These are phyloP conservation scores for Caenorhabditis elegans DNA, from an alignment of 1,140 invertebrate genomes.

Conservation along the genomic window DNA sequence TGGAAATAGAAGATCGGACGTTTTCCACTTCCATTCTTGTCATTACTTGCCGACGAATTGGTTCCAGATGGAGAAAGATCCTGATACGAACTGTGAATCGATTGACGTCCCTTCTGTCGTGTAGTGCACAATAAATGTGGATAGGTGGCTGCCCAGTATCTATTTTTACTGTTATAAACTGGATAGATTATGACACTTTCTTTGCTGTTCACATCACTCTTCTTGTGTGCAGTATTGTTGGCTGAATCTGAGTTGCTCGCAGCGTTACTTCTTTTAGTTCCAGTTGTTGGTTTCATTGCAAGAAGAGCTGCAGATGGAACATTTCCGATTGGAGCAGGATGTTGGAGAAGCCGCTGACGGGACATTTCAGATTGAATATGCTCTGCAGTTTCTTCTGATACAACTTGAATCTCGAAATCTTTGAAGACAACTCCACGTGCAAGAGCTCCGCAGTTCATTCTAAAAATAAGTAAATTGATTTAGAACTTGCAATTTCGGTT, in stretches of 20 bases:
- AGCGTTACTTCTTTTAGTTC: conserved; percentile 50
- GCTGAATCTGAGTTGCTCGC: conserved; percentile 57
- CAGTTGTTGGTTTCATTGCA: conserved; percentile 51
- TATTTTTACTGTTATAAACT: conserved; percentile 54
- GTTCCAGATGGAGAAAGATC: conserved; percentile 59
- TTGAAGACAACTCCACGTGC: conserved; percentile 49
- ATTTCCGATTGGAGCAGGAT: conserved; percentile 59
- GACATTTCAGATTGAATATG: conserved; percentile 66
- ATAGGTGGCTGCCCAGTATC: conserved; percentile 65
- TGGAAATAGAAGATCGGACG: conserved; percentile 66
- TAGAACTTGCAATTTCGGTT: too few relatives aligned
- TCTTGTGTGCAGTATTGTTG: conserved; percentile 66
- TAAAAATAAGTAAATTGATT: conserved; percentile 36
- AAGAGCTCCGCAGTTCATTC: conserved; percentile 46
- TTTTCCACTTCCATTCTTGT: conserved; percentile 58
- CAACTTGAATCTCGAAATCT: conserved; percentile 53
- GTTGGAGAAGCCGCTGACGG: conserved; percentile 62
- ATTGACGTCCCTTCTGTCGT: conserved; percentile 63
- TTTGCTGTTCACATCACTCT: conserved; percentile 65
- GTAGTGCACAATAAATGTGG: conserved; percentile 65
- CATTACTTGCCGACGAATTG: conserved; percentile 21
- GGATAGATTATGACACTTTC: conserved; percentile 65
- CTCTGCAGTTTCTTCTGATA: conserved; percentile 63
- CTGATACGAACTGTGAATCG: conserved; percentile 63
- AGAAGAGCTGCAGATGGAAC: conserved; percentile 51